Evolutionary conservation across 2,888 invertebrate genomes (phyloP).

Genomic region (Nomada lathburiana): DNA sequence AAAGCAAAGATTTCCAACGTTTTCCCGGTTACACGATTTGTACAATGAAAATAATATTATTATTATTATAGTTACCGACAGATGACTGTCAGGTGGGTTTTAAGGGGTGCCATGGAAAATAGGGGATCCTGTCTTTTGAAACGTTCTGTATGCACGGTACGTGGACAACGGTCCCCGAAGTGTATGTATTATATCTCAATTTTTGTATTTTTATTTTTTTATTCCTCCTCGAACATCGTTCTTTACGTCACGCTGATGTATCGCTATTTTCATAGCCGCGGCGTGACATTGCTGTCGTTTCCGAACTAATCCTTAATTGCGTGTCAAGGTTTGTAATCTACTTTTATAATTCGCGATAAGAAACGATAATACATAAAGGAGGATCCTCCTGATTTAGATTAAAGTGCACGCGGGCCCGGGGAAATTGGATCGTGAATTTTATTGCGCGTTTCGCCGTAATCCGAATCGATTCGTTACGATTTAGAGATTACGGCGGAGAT

Average conservation of each 20-base stretch:
- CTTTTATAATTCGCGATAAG: conserved; percentile 9
- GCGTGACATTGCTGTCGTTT: too few relatives aligned
- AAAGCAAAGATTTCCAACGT: too few relatives aligned
- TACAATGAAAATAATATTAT: too few relatives aligned
- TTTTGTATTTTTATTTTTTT: too few relatives aligned
- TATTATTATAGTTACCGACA: too few relatives aligned
- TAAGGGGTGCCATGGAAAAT: too few relatives aligned
- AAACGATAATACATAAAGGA: not conserved
- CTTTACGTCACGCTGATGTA: not conserved
- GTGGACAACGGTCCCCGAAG: too few relatives aligned
- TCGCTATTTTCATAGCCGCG: conserved; percentile 4
- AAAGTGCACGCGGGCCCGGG: not conserved
- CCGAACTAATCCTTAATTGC: not conserved
- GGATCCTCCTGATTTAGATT: not conserved
- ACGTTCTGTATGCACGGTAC: too few relatives aligned
- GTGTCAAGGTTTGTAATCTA: not conserved
- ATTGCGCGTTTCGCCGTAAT: not conserved
- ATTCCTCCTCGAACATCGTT: not conserved
- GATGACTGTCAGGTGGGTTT: too few relatives aligned
- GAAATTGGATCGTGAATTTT: not conserved
- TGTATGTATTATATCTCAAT: not conserved
- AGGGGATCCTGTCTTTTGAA: too few relatives aligned
- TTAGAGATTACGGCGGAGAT: too few relatives aligned
- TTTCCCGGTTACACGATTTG: too few relatives aligned
- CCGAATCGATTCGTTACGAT: not conserved